Base-by-base conservation (phyloP, 2,113 vertebrate genomes). In the Coturnix japonica region DNA sequence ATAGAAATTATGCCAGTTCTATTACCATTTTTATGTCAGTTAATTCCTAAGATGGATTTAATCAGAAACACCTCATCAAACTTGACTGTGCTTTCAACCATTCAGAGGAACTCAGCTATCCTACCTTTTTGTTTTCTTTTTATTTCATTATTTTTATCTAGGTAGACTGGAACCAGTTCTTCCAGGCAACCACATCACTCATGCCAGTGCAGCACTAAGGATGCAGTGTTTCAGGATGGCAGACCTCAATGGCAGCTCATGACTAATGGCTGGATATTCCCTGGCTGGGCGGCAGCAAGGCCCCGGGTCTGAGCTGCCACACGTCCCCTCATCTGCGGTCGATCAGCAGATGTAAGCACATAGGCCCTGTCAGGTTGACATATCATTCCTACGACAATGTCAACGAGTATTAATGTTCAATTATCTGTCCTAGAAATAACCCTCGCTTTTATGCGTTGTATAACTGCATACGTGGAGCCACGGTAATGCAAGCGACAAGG, bases 351-450 rank as follows among this genome's bases (percentile, higher is more conserved):
- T 96, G 96, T 89, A 97, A 97, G 97, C 97, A 97, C 97, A 98
- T 11, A 96, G 95, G 94, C 96, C 96, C 96, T 98, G 98, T 98
- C 98, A 98, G 97, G 96, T 97, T 98, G 98, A 98, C 97, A 97
- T 97, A 98, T 98, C 97, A 98, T 98, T 96, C 96, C 96, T 97
- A 96, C 91, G 80, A 97, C 98, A 96, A 96, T 94, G 98, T 98
- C 98, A 98, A 96, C 35, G 94, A 97, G 97, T 98, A 98, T 98
- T 98, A 98, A 98, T 94, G 97, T 98, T 98, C 97, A 98, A 98
- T 98, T 98, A 98, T 98, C 96, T 97, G 97, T 98, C 98, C 98
- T 98, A 98, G 98, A 98, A 98, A 98, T 91, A 98, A 98, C 97
- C 97, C 95, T 96, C 23, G 95, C 94, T 96, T 98, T 94, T 80